Evolutionary conservation across 2,113 vertebrate species (phyloP), one percentile per base, ranked within the genome.

Genomic region (Brachionichthys hirsutus): DNA sequence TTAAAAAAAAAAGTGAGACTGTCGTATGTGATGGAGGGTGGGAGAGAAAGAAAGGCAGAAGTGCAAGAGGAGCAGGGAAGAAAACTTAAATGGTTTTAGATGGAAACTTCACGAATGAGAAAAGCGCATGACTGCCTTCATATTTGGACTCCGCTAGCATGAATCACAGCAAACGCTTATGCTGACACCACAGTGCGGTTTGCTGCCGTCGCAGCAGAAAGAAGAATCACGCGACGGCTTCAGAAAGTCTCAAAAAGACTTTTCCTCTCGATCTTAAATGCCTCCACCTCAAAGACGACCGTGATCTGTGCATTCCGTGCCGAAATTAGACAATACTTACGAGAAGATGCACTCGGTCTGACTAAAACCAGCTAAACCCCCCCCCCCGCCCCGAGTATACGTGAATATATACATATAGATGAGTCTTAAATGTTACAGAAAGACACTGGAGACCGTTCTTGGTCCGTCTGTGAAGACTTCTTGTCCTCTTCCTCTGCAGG

Each of bases 31-130:
- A 72, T 51, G 54, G 54, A 62, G 60, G 47, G 62, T 47, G 35
- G 19, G 53, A 47, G 63, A 73, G 66, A 60, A 67, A 68, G 75
- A 74, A 68, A 70, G 68, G 62, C 48, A 30, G 48, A 70, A 46
- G 62, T 65, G 53, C 38, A 19, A 55, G 36, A 41, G 16, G 19
- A 16, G 51, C 40, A n/a, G 47, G 50, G 20, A 40, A 17, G 30
- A 30, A 40, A 34, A 34, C 22, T 17, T 8, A 36, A 38, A 55
- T 15, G 54, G 62, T 77, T 73, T 73, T 48, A 71, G 53, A 87
- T 81, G 81, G 82, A 85, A 88, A 88, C 20, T 84, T 82, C 77
- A 71, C 53, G 45, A 78, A 74, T 77, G 73, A 81, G 81, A 81
- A 30, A 30, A 83, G 73, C 75, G 55, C 59, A 71, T 66, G 73